Base-by-base conservation (phyloP, 2,113 vertebrate species). In the Pycnonotus jocosus region DNA sequence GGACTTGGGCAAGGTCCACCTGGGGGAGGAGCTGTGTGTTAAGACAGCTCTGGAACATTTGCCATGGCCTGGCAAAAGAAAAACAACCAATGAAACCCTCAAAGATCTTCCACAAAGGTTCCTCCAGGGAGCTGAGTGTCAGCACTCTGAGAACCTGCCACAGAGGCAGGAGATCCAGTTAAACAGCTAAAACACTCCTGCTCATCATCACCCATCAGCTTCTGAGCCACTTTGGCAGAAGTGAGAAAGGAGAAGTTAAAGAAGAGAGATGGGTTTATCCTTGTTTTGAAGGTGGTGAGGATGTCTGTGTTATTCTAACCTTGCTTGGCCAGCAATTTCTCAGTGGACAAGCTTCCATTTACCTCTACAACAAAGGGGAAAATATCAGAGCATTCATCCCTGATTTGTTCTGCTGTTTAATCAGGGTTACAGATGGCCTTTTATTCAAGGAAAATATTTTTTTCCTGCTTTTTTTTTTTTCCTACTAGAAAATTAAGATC, bases 21-120 rank as follows among this genome's bases (percentile, higher is more conserved):
- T 23, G 0, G 2, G 12, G 6, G 5, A 81, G 22, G 5, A 74
- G 19, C 16, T 70, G 3, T 0, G 0, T 66, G 24, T 16, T 14
- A 70, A 73, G 33, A 50, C 57, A 40, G 13, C 11, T 82, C 33
- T 33, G 54, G 8, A 1, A 2, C 3, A 8, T 85, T 70, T 93
- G 16, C 10, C 6, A 11, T 6, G 25, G 13, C 11, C 14, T 18
- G 21, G 28, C 6, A 70, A 78, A 90, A 60, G 27, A 47, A 81
- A 81, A 86, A 65, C 5, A 18, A 42, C 12, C 9, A 19, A 38
- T 1, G 4, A 57, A 88, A 40, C 19, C 18, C 13, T 73, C 42
- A 6, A 7, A 58, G 60, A 30, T 66, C 6, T 33, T 57, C 42
- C 2, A 8, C 15, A 48, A 8, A 82, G 16, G 10, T 24, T 82